Percentiles rank a stretch among this genome's conserved stretches.
These are phyloP conservation scores for Planococcus citri DNA, from an alignment of 1,140 invertebrate species.

Conservation along the genomic window DNA sequence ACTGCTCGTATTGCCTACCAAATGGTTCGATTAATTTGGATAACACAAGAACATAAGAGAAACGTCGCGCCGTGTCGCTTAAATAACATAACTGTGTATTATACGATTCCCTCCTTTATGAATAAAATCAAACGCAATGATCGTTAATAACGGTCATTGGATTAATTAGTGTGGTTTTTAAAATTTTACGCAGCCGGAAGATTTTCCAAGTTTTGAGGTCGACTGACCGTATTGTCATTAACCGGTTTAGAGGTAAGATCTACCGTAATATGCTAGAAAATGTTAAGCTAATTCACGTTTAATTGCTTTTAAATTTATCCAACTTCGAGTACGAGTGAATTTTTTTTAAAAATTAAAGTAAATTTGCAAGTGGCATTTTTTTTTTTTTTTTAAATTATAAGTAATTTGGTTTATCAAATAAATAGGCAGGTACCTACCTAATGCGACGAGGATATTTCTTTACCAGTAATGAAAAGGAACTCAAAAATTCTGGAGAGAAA, in stretches of 20 bases:
- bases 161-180: conserved; percentile 1
- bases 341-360: too few species aligned
- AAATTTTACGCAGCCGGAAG: neutral
- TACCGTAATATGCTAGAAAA: neutral
- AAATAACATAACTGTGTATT: neutral
- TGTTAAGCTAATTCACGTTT: neutral
- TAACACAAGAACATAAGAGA: neutral
- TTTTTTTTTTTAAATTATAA: too few species aligned
- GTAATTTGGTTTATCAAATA: too few species aligned
- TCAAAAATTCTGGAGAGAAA: too few species aligned
- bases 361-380: too few species aligned
- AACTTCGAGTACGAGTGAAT: too few species aligned
- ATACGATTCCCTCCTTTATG: neutral
- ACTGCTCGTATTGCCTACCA: neutral
- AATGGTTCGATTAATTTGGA: neutral
- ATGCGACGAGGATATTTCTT: too few species aligned
- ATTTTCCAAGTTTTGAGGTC: neutral
- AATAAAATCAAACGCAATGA: neutral
- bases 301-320: neutral
- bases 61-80: neutral
- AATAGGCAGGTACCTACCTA: too few species aligned
- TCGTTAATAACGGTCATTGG: neutral
- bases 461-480: too few species aligned
- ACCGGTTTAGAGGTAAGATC: neutral
- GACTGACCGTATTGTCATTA: neutral